Evolutionary conservation across 1,140 invertebrate genomes (phyloP).

Genomic region (Ditylenchus dipsaci): DNA sequence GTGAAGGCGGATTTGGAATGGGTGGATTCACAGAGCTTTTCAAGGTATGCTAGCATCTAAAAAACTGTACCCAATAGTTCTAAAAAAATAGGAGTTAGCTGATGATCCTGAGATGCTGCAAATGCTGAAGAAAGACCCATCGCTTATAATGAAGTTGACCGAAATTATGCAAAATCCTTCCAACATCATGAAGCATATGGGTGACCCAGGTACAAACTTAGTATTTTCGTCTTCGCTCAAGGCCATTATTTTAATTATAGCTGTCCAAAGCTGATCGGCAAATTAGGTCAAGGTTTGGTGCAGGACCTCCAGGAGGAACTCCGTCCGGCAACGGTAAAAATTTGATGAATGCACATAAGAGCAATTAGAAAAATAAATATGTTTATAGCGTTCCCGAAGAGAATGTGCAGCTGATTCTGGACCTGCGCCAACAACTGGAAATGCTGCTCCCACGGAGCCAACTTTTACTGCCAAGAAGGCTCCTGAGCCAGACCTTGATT

Average conservation of each 20-base stretch:
- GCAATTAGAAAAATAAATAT: neutral
- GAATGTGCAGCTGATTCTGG: neutral
- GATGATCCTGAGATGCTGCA: slow-evolving; percentile 27
- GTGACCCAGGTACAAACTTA: neutral
- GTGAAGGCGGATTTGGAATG: neutral
- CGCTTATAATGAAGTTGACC: slow-evolving; percentile 2
- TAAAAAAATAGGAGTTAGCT: slow-evolving; percentile 17
- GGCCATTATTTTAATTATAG: neutral
- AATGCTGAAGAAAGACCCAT: slow-evolving; percentile 25
- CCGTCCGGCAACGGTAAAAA: neutral
- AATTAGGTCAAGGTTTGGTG: slow-evolving; percentile 16
- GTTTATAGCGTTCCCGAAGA: neutral
- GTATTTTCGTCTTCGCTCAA: neutral
- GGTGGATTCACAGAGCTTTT: slow-evolving; percentile 20
- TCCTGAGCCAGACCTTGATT: slow-evolving; percentile 38
- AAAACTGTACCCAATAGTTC: too few species aligned
- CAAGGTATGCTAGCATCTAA: neutral
- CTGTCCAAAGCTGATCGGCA: slow-evolving; percentile 21
- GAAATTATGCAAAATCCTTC: slow-evolving; percentile 28
- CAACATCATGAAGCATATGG: slow-evolving; percentile 28
- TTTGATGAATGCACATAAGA: neutral
- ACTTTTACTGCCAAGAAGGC: slow-evolving; percentile 23
- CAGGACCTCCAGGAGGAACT: neutral
- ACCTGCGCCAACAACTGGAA: neutral
- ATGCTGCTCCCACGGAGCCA: neutral